These are phyloP conservation scores for Anoncus sp. DNA, from an alignment of 2,888 invertebrate species.

Conservation along the genomic window DNA sequence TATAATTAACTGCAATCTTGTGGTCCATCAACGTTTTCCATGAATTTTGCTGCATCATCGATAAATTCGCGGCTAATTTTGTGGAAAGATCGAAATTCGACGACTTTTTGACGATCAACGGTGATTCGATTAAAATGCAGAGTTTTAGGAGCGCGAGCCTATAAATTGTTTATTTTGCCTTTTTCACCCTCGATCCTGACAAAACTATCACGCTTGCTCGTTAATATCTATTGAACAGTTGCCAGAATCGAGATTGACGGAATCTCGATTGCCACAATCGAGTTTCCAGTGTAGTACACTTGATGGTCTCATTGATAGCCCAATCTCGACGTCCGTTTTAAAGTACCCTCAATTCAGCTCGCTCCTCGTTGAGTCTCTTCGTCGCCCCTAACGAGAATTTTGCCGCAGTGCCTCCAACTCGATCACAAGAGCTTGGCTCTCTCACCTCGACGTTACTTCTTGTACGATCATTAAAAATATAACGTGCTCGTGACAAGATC, in stretches of 20 bases:
- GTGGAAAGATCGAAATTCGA: too few relatives aligned
- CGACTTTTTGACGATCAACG: too few relatives aligned
- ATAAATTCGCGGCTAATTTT: too few relatives aligned
- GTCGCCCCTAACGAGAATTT: constrained; percentile 5
- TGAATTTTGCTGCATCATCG: too few relatives aligned
- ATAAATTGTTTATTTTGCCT: background rate
- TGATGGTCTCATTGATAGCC: constrained; percentile 19
- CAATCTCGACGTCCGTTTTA: constrained; percentile 32
- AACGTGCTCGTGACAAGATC: constrained; percentile 8
- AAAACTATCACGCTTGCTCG: background rate
- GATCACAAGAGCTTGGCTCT: constrained; percentile 19
- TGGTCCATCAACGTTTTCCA: too few relatives aligned
- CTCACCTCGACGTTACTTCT: constrained; percentile 11
- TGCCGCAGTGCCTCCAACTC: constrained; percentile 28
- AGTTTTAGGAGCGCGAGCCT: too few relatives aligned
- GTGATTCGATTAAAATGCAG: too few relatives aligned
- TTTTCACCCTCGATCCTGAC: background rate
- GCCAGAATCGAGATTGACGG: constrained; percentile 7
- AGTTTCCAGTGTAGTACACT: background rate
- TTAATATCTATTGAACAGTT: background rate
- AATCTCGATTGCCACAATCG: constrained; percentile 6
- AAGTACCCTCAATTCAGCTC: constrained; percentile 5
- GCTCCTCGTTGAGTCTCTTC: constrained; percentile 13
- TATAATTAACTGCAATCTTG: too few relatives aligned
- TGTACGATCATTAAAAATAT: constrained; percentile 22